Base-by-base conservation (phyloP, 2,888 invertebrate species). In the Cosmorhoe ocellata region DNA sequence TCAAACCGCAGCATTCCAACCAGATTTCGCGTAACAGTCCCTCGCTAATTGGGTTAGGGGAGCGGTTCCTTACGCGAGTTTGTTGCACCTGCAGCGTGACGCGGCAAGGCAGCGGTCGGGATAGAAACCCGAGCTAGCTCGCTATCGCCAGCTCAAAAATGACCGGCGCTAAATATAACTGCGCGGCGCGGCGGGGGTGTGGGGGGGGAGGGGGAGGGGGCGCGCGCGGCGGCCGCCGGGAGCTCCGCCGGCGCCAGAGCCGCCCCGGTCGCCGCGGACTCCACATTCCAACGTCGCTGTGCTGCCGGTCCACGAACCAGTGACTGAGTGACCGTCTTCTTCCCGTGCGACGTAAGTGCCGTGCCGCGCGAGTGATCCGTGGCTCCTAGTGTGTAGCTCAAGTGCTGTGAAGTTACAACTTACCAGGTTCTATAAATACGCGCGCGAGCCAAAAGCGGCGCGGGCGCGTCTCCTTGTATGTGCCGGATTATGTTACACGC, bases 191-290 rank as follows among this genome's bases (percentile, higher is more conserved):
- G 62, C 64, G 61, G 58, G 40, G 58, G 46, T 60, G 59, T 51
- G 7, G 61, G 41, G 38, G 22, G 67, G 56, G 54, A 47, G 57
- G 62, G 61, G 51, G 57, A 45, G 59, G 63, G 61, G 56, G 58
- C 46, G 58, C 28, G 57, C 55, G 58, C 64, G 64, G 64, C 57
- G 66, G 53, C 60, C 66, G 67, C 64, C 66, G 66, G 61, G 60
- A 63, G 63, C 64, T 63, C 31, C 66, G 66, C 69, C 61, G 69
- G 74, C 74, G 68, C 67, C 92, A 93, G 93, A 93, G 92, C 92
- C 92, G 92, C 92, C 91, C 87, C 90, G 92, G 92, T 91, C 91
- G 92, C 91, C 91, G 93, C 92, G 92, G 92, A 92, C 92, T 92
- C 92, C 92, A 92, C 92, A 93, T 92, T 92, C 92, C 92, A 92